phyloP scores from a whole-genome alignment of 1,140 invertebrate species.

The Pseudomyrmex concolor region DNA sequence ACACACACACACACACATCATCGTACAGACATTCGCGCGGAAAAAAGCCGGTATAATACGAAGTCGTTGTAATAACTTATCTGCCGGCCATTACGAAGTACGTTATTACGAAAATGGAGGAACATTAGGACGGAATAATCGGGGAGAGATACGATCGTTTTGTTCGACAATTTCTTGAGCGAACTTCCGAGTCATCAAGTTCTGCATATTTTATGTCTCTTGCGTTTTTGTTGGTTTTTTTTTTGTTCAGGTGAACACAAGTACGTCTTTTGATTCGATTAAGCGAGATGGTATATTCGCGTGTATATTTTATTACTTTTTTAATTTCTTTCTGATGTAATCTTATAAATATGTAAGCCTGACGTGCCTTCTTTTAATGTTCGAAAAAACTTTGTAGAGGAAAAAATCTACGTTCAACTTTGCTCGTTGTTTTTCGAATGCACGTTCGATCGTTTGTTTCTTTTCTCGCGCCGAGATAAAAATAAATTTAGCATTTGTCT shows the following conservation, averaged over 20 bases:
- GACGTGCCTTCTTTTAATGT: too few relatives aligned
- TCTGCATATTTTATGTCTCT: not conserved
- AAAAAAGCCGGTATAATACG: not conserved
- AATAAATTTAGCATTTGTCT: too few relatives aligned
- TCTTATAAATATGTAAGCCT: too few relatives aligned
- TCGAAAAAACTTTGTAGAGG: too few relatives aligned
- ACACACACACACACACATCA: too few relatives aligned
- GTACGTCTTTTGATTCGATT: not conserved
- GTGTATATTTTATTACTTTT: too few relatives aligned
- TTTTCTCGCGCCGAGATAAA: too few relatives aligned
- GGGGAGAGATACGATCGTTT: slow-evolving; percentile 8
- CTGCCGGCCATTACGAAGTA: not conserved
- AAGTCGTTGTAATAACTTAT: slow-evolving; percentile 1
- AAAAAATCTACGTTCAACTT: too few relatives aligned
- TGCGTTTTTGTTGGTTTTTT: not conserved
- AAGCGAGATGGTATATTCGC: not conserved
- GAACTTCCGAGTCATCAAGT: not conserved
- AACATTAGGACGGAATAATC: slow-evolving; percentile 6
- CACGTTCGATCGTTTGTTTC: too few relatives aligned
- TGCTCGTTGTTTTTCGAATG: too few relatives aligned
- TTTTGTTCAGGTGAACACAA: not conserved
- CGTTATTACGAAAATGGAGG: not conserved
- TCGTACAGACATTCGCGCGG: not conserved
- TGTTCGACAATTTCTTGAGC: not conserved
- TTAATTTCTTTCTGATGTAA: too few relatives aligned